These are phyloP conservation scores for Andrena hattorfiana DNA, from an alignment of 2,888 invertebrate species.

Conservation along the genomic window DNA sequence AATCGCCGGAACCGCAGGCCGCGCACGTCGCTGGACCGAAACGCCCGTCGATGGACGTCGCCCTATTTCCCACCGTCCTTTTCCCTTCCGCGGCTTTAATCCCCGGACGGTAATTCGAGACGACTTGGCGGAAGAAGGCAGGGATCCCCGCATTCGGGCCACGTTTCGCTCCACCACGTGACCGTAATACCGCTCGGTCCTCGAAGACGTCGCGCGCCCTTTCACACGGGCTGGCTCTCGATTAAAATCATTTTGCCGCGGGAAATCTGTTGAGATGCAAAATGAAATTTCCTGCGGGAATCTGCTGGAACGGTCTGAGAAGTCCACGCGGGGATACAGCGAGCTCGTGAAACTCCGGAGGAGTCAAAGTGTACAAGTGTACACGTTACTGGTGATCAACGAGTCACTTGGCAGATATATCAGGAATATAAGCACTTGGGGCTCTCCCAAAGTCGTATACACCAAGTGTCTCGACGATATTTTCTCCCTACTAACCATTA, in stretches of 20 bases:
- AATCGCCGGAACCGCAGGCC: neutral
- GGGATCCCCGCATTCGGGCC: slow-evolving; percentile 54
- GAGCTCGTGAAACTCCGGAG: too few relatives aligned
- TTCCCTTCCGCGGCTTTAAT: slow-evolving; percentile 37
- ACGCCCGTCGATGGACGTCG: neutral
- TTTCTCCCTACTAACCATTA: too few relatives aligned
- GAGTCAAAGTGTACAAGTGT: too few relatives aligned
- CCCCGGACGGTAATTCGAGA: slow-evolving; percentile 39
- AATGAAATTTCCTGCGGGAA: slow-evolving; percentile 37
- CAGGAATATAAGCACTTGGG: too few relatives aligned
- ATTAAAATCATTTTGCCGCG: slow-evolving; percentile 69
- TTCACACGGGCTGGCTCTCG: slow-evolving; percentile 23
- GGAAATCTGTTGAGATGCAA: slow-evolving; percentile 35
- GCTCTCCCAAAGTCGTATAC: too few relatives aligned
- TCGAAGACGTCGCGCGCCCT: slow-evolving; percentile 1
- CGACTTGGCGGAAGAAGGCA: slow-evolving; percentile 17
- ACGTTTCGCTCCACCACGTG: slow-evolving; percentile 67
- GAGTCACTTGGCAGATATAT: too few relatives aligned
- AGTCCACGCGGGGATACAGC: neutral
- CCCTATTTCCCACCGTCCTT: slow-evolving; percentile 5
- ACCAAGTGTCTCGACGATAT: too few relatives aligned
- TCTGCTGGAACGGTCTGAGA: neutral
- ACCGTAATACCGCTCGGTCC: slow-evolving; percentile 54
- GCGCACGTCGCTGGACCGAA: neutral
- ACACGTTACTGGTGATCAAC: too few relatives aligned